Evolutionary conservation across 2,113 vertebrate species (phyloP).

Genomic region (Garra rufa): DNA sequence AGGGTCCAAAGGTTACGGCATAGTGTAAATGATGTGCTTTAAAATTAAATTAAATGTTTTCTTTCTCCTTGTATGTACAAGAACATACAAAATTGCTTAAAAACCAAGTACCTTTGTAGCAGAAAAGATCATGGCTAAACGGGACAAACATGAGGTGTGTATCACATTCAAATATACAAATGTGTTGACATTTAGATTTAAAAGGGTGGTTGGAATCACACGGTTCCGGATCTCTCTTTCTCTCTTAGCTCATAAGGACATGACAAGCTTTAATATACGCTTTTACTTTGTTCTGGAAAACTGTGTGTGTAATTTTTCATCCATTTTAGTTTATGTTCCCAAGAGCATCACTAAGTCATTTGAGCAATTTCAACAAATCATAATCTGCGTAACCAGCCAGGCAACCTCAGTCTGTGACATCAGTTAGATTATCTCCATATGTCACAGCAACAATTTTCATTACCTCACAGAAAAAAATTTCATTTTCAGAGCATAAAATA

Average conservation of each 20-base stretch:
- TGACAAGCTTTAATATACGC: background rate
- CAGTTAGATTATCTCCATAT: background rate
- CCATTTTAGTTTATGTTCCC: background rate
- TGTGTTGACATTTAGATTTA: background rate
- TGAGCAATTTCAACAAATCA: background rate
- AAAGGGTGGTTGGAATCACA: background rate
- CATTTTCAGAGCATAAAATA: background rate
- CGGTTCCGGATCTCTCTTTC: background rate
- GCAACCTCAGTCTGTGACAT: background rate
- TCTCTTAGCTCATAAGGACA: background rate
- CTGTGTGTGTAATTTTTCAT: background rate
- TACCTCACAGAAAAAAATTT: background rate
- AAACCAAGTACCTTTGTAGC: background rate
- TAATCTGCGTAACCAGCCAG: background rate
- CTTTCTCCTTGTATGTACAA: background rate
- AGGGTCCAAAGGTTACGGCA: background rate
- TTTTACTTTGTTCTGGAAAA: background rate
- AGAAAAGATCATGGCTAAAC: background rate
- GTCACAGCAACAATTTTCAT: background rate
- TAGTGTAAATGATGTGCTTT: no score
- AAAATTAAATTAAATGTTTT: background rate
- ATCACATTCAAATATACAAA: background rate
- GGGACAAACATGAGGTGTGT: background rate
- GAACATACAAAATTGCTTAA: background rate
- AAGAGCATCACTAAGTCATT: background rate